Conservation (phyloP, 1,140 invertebrate genomes). For the Eumaeus atala region DNA sequence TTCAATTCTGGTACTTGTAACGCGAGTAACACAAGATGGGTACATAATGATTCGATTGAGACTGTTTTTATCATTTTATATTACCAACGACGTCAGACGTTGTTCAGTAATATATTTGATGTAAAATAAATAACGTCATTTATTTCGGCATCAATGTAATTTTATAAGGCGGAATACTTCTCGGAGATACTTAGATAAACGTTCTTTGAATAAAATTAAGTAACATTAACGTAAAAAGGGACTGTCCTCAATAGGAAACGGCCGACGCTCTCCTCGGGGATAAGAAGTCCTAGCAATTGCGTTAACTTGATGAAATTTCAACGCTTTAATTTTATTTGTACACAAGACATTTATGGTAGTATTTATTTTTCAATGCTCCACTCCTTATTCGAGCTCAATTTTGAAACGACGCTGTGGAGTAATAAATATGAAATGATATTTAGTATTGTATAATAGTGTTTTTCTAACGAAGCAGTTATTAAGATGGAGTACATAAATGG, state of each 20-base stretch:
- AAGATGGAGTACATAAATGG: no score
- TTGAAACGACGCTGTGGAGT: not conserved
- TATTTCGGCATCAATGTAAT: slow-evolving; percentile 4
- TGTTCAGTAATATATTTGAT: not conserved
- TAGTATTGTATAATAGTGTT: no score
- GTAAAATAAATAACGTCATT: slow-evolving; percentile 8
- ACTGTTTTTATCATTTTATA: no score
- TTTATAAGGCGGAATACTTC: not conserved
- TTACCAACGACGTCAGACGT: no score
- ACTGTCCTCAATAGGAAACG: slow-evolving; percentile 21
- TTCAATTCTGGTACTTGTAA: no score
- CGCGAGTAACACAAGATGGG: no score
- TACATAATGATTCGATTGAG: no score
- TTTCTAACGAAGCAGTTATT: no score
- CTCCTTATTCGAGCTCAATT: not conserved
- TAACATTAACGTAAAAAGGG: slow-evolving; percentile 23
- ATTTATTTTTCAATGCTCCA: not conserved
- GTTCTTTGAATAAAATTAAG: slow-evolving; percentile 17
- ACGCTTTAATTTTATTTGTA: slow-evolving; percentile 30
- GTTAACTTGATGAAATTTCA: slow-evolving; percentile 35
- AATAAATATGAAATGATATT: no score
- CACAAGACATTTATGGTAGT: slow-evolving; percentile 24
- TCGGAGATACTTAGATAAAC: not conserved
- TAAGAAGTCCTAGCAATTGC: slow-evolving; percentile 34
- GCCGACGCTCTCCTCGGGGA: slow-evolving; percentile 22